phyloP scores from a whole-genome alignment of 2,113 vertebrate genomes.

The Strix aluco region DNA sequence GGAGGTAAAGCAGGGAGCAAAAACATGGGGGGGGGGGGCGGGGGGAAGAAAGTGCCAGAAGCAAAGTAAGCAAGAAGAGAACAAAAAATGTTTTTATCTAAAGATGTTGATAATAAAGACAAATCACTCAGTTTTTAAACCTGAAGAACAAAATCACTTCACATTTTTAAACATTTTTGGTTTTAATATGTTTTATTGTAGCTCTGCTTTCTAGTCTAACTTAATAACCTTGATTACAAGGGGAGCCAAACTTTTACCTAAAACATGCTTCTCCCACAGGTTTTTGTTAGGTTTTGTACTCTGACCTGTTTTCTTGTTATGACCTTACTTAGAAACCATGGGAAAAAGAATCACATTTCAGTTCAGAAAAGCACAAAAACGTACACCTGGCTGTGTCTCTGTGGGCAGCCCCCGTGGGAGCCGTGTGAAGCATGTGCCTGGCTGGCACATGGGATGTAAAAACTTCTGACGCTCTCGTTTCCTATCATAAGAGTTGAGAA shows the following conservation, averaged over 20 bases:
- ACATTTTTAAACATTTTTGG: neutral
- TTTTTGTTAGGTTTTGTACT: neutral
- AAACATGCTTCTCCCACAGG: neutral
- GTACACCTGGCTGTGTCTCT: accelerated
- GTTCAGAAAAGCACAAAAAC: neutral
- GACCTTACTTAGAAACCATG: neutral
- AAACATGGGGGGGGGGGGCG: neutral
- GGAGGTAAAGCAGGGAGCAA: neutral
- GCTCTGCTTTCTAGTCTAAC: neutral
- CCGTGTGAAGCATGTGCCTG: accelerated
- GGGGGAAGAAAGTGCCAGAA: neutral
- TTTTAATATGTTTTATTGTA: neutral
- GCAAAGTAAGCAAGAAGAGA: neutral
- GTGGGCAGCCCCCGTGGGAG: neutral
- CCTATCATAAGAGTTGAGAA: neutral
- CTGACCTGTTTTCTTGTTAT: neutral
- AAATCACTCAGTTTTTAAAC: neutral
- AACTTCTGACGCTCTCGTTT: neutral
- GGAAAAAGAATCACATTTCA: too few species aligned
- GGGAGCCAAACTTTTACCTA: neutral
- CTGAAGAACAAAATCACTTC: neutral
- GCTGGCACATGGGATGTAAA: accelerated
- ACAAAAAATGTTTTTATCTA: neutral
- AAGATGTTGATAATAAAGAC: neutral
- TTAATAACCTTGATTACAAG: neutral